phyloP scores from a whole-genome alignment of 2,888 invertebrate genomes.

The Dichetophora obliterata region DNA sequence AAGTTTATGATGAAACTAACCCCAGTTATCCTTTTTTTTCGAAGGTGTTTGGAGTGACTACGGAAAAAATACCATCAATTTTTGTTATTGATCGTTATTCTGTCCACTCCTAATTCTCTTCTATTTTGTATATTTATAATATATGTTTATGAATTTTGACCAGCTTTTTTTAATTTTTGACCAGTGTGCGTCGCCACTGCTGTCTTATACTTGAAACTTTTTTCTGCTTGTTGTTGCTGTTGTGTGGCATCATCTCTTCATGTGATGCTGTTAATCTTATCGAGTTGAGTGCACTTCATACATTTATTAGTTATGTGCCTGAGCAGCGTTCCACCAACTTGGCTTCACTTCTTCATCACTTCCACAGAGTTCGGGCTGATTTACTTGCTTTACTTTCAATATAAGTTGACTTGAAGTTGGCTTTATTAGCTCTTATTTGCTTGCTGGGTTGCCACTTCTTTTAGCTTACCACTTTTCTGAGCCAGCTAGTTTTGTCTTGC shows the following conservation, averaged over 20 bases:
- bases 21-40: too few relatives aligned
- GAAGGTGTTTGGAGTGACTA: too few relatives aligned
- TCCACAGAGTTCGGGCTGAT: not conserved
- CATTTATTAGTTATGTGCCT: slow-evolving; percentile 8
- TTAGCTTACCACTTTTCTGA: not conserved
- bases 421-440: not conserved
- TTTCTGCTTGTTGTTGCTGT: not conserved
- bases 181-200: too few relatives aligned
- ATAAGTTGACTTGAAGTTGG: not conserved
- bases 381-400: not conserved
- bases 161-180: too few relatives aligned
- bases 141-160: too few relatives aligned
- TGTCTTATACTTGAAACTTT: not conserved
- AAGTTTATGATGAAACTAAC: too few relatives aligned
- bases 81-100: too few relatives aligned
- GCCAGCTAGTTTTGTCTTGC: not conserved
- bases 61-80: too few relatives aligned
- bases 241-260: too few relatives aligned
- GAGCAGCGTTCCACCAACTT: not conserved
- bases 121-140: too few relatives aligned
- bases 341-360: not conserved
- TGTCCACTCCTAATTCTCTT: too few relatives aligned
- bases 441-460: not conserved
- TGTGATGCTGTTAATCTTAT: slow-evolving; percentile 1
- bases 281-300: slow-evolving; percentile 12